phyloP scores from a whole-genome alignment of 2,797 vertebrate species.

The Mormyrops boulengeri region DNA sequence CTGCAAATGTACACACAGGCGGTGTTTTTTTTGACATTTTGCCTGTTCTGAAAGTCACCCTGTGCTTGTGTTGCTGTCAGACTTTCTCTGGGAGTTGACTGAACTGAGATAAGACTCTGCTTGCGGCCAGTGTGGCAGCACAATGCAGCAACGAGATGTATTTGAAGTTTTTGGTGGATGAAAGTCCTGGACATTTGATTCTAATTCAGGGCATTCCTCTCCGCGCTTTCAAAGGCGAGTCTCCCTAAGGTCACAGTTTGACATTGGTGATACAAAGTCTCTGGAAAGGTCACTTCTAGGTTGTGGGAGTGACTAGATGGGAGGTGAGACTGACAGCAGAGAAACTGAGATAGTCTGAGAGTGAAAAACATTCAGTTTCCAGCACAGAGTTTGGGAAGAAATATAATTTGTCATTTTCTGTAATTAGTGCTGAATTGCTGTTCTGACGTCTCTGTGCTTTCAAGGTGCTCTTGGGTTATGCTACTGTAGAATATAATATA shows the following conservation, averaged over 20 bases:
- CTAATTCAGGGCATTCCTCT: slow-evolving; percentile 5
- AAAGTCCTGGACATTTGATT: neutral
- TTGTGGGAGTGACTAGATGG: neutral
- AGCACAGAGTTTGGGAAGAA: neutral
- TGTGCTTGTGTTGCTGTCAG: neutral
- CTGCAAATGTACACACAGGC: neutral
- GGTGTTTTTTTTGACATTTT: neutral
- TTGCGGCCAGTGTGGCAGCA: neutral
- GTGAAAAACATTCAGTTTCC: neutral
- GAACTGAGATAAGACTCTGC: neutral
- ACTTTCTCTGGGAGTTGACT: neutral
- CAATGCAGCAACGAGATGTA: neutral
- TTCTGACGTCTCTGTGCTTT: neutral
- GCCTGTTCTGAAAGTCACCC: slow-evolving; percentile 10
- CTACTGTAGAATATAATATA: neutral
- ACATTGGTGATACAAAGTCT: neutral
- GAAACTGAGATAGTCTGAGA: neutral
- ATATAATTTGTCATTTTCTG: neutral
- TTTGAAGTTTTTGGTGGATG: neutral
- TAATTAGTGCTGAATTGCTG: neutral
- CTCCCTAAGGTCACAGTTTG: neutral
- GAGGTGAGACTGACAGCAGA: neutral
- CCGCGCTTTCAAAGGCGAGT: neutral
- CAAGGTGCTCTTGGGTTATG: neutral
- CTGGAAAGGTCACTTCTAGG: slow-evolving; percentile 28